Percentiles rank a stretch among this genome's conserved stretches.
Conservation (phyloP, 1,140 invertebrate species). For the Anastatus disparis region DNA sequence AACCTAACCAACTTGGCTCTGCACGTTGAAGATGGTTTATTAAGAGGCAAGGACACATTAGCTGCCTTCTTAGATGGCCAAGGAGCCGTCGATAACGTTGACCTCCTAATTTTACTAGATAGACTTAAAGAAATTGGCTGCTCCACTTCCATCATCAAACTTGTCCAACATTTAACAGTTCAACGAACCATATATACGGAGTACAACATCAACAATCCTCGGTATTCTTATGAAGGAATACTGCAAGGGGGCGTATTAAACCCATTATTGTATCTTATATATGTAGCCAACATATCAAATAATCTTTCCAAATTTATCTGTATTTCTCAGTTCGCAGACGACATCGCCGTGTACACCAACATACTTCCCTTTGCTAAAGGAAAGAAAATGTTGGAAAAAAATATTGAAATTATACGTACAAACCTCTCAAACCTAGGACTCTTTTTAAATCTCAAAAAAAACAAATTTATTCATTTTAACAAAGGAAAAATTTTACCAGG, state of each 20-base stretch:
- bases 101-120: too few species aligned
- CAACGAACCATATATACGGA: too few species aligned
- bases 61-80: too few species aligned
- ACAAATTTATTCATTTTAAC: constrained; percentile 13
- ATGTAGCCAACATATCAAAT: constrained; percentile 31
- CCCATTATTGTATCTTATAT: constrained; percentile 40
- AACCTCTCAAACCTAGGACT: neutral
- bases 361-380: neutral
- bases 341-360: constrained; percentile 29
- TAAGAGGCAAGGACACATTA: too few species aligned
- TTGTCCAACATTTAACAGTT: too few species aligned
- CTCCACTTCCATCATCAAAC: too few species aligned
- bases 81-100: too few species aligned
- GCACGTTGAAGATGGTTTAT: too few species aligned
- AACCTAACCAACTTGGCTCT: too few species aligned
- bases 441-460: constrained; percentile 15
- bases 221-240: too few species aligned
- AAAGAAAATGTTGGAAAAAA: neutral
- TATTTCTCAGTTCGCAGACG: constrained; percentile 39
- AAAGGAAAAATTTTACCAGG: neutral
- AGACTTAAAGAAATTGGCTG: too few species aligned
- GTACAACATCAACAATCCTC: too few species aligned
- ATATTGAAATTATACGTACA: neutral
- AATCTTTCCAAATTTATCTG: neutral
- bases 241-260: constrained; percentile 39